These are phyloP conservation scores for Nymphalis polychloros DNA, from an alignment of 2,888 invertebrate genomes.

Conservation along the genomic window DNA sequence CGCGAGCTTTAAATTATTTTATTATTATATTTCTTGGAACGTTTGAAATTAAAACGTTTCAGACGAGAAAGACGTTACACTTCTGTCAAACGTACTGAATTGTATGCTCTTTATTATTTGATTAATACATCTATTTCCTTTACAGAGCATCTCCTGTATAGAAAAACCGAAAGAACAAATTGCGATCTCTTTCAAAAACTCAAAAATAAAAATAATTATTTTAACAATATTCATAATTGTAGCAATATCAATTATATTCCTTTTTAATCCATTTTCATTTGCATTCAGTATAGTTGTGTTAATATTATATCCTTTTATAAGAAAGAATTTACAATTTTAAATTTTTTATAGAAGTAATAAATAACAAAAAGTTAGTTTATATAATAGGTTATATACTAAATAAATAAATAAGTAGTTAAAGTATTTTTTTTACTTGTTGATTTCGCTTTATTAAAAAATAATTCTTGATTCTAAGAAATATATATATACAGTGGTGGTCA, in stretches of 20 bases:
- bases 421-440: no score
- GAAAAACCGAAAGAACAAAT: constrained; percentile 55
- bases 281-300: constrained; percentile 21
- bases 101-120: neutral
- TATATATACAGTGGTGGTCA: no score
- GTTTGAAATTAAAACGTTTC: no score
- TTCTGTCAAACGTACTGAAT: neutral
- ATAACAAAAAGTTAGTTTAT: neutral
- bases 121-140: constrained; percentile 34
- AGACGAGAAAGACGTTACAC: neutral
- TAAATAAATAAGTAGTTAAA: no score
- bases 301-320: constrained; percentile 22
- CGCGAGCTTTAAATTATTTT: no score
- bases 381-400: neutral
- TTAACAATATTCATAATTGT: constrained; percentile 52
- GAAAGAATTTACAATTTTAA: neutral
- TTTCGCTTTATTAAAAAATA: no score
- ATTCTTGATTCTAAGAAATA: no score
- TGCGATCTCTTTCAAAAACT: constrained; percentile 46
- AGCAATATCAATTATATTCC: constrained; percentile 52
- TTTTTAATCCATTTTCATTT: constrained; percentile 53
- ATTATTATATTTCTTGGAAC: no score
- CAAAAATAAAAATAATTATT: constrained; percentile 47
- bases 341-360: neutral
- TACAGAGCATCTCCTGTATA: constrained; percentile 62